Evolutionary conservation across 1,140 invertebrate genomes (phyloP).

Genomic region (Nephotettix cincticeps): DNA sequence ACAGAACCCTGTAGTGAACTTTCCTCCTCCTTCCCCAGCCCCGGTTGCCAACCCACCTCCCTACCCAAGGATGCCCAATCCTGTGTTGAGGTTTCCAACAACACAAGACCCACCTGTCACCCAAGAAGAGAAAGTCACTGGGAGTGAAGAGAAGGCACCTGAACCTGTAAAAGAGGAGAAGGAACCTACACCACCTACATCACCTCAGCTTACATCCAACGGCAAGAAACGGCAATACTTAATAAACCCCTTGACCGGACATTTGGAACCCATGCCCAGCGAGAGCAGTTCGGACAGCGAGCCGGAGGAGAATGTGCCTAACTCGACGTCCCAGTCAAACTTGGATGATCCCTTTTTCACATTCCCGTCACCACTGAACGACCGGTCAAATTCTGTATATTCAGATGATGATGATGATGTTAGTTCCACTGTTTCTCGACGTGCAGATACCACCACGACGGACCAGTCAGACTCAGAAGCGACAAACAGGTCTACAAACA

Average conservation of each 20-base stretch:
- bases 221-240: slow-evolving; percentile 70
- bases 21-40: slow-evolving; percentile 47
- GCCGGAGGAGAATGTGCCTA: slow-evolving; percentile 40
- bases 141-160: slow-evolving; percentile 24
- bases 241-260: slow-evolving; percentile 84
- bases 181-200: neutral
- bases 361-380: slow-evolving; percentile 53
- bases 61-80: slow-evolving; percentile 20
- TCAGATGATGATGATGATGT: slow-evolving; percentile 46
- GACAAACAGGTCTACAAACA: slow-evolving; percentile 55
- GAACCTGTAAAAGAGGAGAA: slow-evolving; percentile 17
- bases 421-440: slow-evolving; percentile 41
- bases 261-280: slow-evolving; percentile 76
- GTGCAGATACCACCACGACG: slow-evolving; percentile 54
- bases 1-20: slow-evolving; percentile 47
- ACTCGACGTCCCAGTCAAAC: slow-evolving; percentile 29
- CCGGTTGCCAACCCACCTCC: slow-evolving; percentile 35
- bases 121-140: slow-evolving; percentile 28
- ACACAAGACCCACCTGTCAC: slow-evolving; percentile 18
- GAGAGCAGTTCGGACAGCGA: slow-evolving; percentile 56
- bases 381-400: slow-evolving; percentile 60
- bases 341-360: slow-evolving; percentile 54
- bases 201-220: slow-evolving; percentile 33
- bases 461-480: slow-evolving; percentile 66
- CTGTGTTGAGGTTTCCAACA: slow-evolving; percentile 7